Evolutionary conservation across 2,888 invertebrate species (phyloP), one percentile per base, ranked within the genome.

Genomic region (Orthosia cruda): DNA sequence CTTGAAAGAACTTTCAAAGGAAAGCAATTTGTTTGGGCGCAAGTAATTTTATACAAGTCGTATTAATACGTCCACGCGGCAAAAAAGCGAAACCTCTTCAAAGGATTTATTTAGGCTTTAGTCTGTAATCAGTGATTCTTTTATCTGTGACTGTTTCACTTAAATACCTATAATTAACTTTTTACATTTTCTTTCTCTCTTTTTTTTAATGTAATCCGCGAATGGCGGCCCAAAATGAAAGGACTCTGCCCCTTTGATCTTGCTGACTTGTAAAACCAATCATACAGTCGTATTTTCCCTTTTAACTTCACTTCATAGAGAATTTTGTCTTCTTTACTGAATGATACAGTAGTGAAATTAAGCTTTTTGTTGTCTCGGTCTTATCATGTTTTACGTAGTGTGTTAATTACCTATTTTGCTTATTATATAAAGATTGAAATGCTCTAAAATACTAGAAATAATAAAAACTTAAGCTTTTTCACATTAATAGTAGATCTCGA

Each of bases 211-310:
- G 89, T 92, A 92, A 92, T 91, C 91, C 88, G 88, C 88, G 91
- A 91, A 91, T 88, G 84, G 84, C 84, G 81, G 87, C 87, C 82
- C 85, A 81, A 89, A 92, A 91, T 92, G 92, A 92, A 92, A 92
- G 91, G 91, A 89, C 89, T 86, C 88, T 82, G 76, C 52, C 74
- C 79, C 92, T 92, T 92, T 92, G 92, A 92, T 92, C 89, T 92
- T 86, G 88, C 87, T 82, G 91, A 86, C 90, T 92, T 91, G 90
- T 90, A 92, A 90, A 92, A 91, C 91, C 92, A 92, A 92, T 92
- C 91, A 90, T 89, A 89, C 89, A 89, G 89, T 88, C 88, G 90
- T 89, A 89, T 90, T 90, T 90, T 90, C 87, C 89, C 89, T 92
- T 91, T 90, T 91, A 89, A 88, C 89, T 91, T 89, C 69, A 86